Evolutionary conservation across 2,797 vertebrate genomes (phyloP), one percentile per base, ranked within the genome.

Genomic region (Sarcophilus harrisii): DNA sequence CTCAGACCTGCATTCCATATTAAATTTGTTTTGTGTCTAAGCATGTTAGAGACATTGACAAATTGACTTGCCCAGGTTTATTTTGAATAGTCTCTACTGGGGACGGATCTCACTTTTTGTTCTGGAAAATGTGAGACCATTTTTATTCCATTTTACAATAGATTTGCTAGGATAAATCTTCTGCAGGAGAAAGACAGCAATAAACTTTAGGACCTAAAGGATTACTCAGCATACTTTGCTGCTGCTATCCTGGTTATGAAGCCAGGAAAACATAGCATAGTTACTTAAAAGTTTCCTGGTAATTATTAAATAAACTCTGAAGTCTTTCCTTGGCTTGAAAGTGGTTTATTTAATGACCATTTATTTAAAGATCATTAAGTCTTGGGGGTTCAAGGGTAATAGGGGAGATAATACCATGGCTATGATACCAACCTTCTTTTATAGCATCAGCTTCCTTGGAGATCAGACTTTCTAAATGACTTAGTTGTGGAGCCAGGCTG

Each of bases 361-460:
- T 97, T 98, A 98, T 97, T 98, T 98, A 98, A 98, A 98, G 97
- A 98, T 98, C 98, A 96, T 98, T 98, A 97, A 97, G 96, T 95
- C 97, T 97, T 96, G 95, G 0, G 94, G 97, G 98, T 98, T 98
- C 98, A 99, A 98, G 98, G 98, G 96, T 97, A 98, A 91, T 32
- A 58, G 95, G 91, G 52, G 91, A 97, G 97, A 98, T 98, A 98
- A 97, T 94, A 92, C 96, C 97, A 93, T 49, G n/a, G 91, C 59
- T 94, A 94, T 97, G 96, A 95, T 98, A 98, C 95, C 98, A 94
- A 96, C 98, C 98, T 60, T 96, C 94, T 97, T 98, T 98, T 98
- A 99, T 97, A 97, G 97, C 98, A 97, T 96, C 73, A 96, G 52
- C 94, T 92, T 97, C 11, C 2, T 96, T 90, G 92, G 92, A 97